phyloP scores from a whole-genome alignment of 2,888 invertebrate genomes.

The Cantharis nigra region DNA sequence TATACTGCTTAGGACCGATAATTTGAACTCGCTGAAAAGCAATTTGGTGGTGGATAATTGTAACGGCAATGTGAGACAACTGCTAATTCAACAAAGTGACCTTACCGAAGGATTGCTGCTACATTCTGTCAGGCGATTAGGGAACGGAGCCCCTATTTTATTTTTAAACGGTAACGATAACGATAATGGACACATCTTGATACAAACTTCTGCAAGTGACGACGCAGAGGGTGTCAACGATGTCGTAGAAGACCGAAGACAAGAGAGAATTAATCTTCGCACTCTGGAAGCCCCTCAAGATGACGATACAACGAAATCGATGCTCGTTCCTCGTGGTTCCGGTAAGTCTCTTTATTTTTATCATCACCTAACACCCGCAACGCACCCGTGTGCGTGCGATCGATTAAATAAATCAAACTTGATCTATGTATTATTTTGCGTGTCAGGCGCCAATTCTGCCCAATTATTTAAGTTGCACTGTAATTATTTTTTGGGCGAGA shows the following conservation, averaged over 20 bases:
- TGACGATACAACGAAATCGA: conserved; percentile 42
- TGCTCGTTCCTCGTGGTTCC: conserved; percentile 50
- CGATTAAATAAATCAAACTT: not conserved
- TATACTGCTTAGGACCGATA: conserved; percentile 49
- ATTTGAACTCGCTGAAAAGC: conserved; percentile 36
- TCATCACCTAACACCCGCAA: not conserved
- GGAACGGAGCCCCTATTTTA: conserved; percentile 50
- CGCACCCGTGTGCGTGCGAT: not conserved
- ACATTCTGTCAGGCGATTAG: conserved; percentile 52
- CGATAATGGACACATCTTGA: conserved; percentile 48
- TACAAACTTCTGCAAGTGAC: conserved; percentile 47
- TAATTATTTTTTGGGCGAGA: not conserved
- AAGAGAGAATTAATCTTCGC: conserved; percentile 33
- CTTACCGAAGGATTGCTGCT: conserved; percentile 50
- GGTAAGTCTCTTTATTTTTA: conserved; percentile 40
- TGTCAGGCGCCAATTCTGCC: not conserved
- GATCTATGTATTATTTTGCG: not conserved
- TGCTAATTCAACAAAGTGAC: conserved; percentile 51
- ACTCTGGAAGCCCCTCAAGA: conserved; percentile 48
- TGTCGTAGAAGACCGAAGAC: conserved; percentile 24
- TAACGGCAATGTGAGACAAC: conserved; percentile 48
- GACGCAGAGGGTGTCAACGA: conserved; percentile 36
- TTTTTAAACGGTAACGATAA: conserved; percentile 50
- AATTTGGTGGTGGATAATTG: conserved; percentile 46
- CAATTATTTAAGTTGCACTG: not conserved